Evolutionary conservation across 2,888 invertebrate species (phyloP).

Genomic region (Troides helena): DNA sequence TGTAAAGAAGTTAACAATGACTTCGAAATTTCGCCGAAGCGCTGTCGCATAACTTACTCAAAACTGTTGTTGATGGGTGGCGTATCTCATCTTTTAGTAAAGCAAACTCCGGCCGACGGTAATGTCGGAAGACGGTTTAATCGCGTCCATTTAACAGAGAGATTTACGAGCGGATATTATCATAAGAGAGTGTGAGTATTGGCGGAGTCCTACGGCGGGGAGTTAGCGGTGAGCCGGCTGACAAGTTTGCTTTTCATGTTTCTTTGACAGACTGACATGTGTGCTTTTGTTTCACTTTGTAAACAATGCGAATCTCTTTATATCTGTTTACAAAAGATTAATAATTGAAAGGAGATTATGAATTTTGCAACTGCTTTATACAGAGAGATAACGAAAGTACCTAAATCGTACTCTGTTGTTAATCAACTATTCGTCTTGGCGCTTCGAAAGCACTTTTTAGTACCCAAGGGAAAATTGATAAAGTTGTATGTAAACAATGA

Average conservation of each 20-base stretch:
- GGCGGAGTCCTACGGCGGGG: conserved; percentile 4
- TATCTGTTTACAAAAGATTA: background rate
- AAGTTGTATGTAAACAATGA: background rate
- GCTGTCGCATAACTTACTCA: conserved; percentile 36
- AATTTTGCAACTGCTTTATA: background rate
- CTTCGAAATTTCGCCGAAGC: conserved; percentile 33
- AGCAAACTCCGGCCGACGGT: conserved; percentile 18
- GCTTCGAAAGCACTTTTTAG: background rate
- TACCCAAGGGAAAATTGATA: background rate
- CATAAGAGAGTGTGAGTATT: conserved; percentile 16
- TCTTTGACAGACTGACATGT: conserved; percentile 11
- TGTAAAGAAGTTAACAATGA: conserved; percentile 36
- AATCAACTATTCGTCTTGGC: background rate
- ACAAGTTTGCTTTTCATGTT: conserved; percentile 17
- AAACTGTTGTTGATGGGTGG: conserved; percentile 36
- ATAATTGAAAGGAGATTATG: background rate
- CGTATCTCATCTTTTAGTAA: conserved; percentile 33
- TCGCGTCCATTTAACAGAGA: conserved; percentile 23
- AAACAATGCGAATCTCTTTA: background rate
- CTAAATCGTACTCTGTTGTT: background rate
- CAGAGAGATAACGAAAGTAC: too few relatives aligned
- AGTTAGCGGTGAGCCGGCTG: conserved; percentile 18
- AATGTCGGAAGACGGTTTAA: conserved; percentile 23
- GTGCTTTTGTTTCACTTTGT: background rate
- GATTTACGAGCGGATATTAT: conserved; percentile 25